These are phyloP conservation scores for Coregonus ussuriensis DNA, from an alignment of 2,797 vertebrate genomes.

Conservation along the genomic window DNA sequence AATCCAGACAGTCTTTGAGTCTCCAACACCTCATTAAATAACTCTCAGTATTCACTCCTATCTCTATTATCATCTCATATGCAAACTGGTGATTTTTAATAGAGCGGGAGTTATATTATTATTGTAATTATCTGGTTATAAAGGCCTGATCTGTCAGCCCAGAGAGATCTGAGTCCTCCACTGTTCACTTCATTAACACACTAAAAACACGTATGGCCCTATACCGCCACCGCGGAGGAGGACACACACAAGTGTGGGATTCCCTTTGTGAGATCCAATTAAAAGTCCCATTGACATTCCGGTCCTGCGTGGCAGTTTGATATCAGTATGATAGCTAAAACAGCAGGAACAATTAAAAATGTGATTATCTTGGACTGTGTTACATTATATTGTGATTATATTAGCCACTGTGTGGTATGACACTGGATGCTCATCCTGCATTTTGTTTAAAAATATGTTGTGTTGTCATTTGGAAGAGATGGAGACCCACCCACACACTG, in stretches of 20 bases:
- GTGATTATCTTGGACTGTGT: slow-evolving; percentile 44
- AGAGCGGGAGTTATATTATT: slow-evolving; percentile 22
- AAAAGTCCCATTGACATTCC: slow-evolving; percentile 64
- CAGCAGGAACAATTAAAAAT: slow-evolving; percentile 64
- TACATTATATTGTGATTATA: not conserved
- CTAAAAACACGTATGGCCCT: slow-evolving; percentile 5
- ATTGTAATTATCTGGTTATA: slow-evolving; percentile 70
- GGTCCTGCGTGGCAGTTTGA: slow-evolving; percentile 27
- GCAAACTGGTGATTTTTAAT: slow-evolving; percentile 54
- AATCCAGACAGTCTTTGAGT: slow-evolving; percentile 61
- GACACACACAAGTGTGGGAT: not conserved
- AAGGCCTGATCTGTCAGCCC: slow-evolving; percentile 51
- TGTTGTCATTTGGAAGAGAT: slow-evolving; percentile 36
- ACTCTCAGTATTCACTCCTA: slow-evolving; percentile 27
- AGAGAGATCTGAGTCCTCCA: slow-evolving; percentile 36
- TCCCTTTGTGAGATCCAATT: slow-evolving; percentile 63
- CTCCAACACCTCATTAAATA: slow-evolving; percentile 70
- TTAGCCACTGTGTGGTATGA: slow-evolving; percentile 52
- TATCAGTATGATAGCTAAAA: slow-evolving; percentile 44
- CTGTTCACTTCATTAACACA: slow-evolving; percentile 52
- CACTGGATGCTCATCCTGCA: slow-evolving; percentile 34
- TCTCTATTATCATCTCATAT: slow-evolving; percentile 64
- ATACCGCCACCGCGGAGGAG: not conserved
- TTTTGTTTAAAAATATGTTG: slow-evolving; percentile 34
- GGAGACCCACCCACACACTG: no score